Conservation (phyloP, 2,888 invertebrate genomes). For the Ectemnius continuus region DNA sequence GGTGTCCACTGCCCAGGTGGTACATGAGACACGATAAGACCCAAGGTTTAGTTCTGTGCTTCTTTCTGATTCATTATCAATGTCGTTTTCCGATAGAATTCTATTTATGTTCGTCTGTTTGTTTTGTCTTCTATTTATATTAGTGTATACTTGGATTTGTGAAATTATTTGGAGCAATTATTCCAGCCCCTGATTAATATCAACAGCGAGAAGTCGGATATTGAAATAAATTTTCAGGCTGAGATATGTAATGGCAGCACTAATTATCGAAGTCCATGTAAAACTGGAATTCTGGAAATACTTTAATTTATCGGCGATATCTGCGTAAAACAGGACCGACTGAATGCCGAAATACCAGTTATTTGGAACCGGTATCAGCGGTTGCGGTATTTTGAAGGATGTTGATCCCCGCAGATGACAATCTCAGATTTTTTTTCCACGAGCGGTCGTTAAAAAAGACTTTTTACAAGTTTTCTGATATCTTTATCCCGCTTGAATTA, state of each 20-base stretch:
- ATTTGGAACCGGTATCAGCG: conserved; percentile 19
- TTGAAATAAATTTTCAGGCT: background rate
- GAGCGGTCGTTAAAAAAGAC: conserved; percentile 4
- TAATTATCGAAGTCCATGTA: background rate
- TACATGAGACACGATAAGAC: conserved; percentile 27
- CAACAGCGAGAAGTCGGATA: background rate
- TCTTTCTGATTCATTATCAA: too few relatives aligned
- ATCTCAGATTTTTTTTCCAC: conserved; percentile 4
- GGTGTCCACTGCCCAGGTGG: conserved; percentile 11
- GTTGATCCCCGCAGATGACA: conserved; percentile 16
- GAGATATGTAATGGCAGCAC: background rate
- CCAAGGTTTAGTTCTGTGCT: conserved; percentile 25
- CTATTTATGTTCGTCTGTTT: background rate
- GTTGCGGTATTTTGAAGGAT: conserved; percentile 11
- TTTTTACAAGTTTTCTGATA: background rate
- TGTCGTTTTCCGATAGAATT: too few relatives aligned
- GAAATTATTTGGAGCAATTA: background rate
- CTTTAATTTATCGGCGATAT: conserved; percentile 13
- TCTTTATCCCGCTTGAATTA: background rate
- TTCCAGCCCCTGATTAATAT: background rate
- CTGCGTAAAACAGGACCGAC: conserved; percentile 9
- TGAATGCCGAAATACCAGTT: conserved; percentile 18
- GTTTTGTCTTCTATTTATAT: background rate
- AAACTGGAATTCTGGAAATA: conserved; percentile 20
- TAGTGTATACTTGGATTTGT: background rate